Evolutionary conservation across 2,888 invertebrate genomes (phyloP).

Genomic region (Agrotis clavis): DNA sequence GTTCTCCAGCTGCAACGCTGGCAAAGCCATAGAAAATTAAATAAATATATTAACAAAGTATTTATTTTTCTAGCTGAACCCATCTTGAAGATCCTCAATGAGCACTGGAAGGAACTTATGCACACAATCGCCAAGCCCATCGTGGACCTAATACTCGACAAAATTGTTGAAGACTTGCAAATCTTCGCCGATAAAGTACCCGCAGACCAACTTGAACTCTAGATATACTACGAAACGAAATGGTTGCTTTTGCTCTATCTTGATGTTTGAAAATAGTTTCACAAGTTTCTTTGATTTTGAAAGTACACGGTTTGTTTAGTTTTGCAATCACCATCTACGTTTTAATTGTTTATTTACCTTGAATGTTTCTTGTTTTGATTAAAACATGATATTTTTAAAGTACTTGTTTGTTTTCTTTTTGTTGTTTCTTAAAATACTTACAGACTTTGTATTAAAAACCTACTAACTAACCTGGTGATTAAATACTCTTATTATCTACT

Average conservation of each 20-base stretch:
- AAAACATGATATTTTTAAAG: slow-evolving; percentile 15
- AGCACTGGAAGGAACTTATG: slow-evolving; percentile 68
- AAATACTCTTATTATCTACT: background rate
- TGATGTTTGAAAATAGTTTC: background rate
- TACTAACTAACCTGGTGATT: background rate
- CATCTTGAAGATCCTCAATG: slow-evolving; percentile 63
- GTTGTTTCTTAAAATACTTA: too few species aligned
- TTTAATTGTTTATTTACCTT: background rate
- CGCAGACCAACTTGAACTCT: slow-evolving; percentile 65
- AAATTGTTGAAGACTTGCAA: slow-evolving; percentile 28
- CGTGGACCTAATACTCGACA: slow-evolving; percentile 58
- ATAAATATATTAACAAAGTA: too few species aligned
- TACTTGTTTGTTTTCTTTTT: background rate
- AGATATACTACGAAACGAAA: background rate
- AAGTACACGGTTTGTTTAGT: background rate
- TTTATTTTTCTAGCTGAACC: slow-evolving; percentile 70
- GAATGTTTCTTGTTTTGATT: slow-evolving; percentile 1
- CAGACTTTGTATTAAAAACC: background rate
- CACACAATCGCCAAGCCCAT: slow-evolving; percentile 67
- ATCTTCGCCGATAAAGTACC: slow-evolving; percentile 53
- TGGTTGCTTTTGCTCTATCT: background rate
- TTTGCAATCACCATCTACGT: background rate
- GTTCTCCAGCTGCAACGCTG: too few species aligned
- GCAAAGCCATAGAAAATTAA: too few species aligned
- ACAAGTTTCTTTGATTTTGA: background rate